Base-by-base conservation (phyloP, 2,888 invertebrate genomes). In the Abrostola tripartita region DNA sequence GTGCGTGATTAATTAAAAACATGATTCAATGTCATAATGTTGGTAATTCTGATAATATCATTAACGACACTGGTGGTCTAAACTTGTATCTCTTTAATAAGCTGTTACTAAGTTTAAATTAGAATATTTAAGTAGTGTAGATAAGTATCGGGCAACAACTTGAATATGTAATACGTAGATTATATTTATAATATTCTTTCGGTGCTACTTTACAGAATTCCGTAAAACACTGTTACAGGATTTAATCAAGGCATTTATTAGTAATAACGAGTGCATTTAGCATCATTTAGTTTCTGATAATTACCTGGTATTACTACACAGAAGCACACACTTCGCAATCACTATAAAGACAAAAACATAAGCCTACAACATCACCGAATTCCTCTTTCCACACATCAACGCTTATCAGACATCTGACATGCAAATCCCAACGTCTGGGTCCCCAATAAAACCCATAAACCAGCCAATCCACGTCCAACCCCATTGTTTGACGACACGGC, bases 401-500 rank as follows among this genome's bases (percentile, higher is more conserved):
- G 41, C 50, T 65, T 72, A 72, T 72, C 74, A 61, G 52, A 47
- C 38, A 71, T 68, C 67, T 65, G 61, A 76, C 68, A 78, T 79
- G 76, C 74, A 74, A 68, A 77, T 56, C 55, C 52, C 57, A 52
- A 60, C 65, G 68, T 69, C 61, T 65, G 56, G 52, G 60, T 52
- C 52, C 61, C 65, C 54, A 78, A 74, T 76, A 80, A 76, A 78
- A 72, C 56, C 52, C 64, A 73, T 68, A 70, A 71, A 76, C 44
- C 78, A 67, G 58, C 80, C 80, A 80, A 80, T 78, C 71, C 51
- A 60, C 61, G 66, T 75, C 68, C 63, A 55, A 49, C 56, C 52
- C 73, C 64, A 71, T 78, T 77, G 76, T 78, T 61, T 76, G 71
- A 77, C 75, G 70, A 74, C 68, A 74, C 76, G 71, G 71, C 72